phyloP scores from a whole-genome alignment of 1,140 invertebrate genomes.

The Scaptomyza graminum region DNA sequence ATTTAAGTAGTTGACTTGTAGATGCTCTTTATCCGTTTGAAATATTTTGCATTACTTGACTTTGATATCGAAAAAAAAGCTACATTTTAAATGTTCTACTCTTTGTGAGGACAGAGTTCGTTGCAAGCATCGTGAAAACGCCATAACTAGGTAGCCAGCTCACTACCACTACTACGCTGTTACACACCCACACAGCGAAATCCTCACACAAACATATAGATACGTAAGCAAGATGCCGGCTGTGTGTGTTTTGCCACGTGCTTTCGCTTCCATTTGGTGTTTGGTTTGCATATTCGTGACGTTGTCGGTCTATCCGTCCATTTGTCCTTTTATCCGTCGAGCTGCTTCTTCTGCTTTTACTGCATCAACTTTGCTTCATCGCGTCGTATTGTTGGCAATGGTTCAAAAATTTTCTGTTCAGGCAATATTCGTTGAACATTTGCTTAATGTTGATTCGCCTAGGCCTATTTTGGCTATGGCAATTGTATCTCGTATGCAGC shows the following conservation, averaged over 20 bases:
- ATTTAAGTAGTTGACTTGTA: too few species aligned
- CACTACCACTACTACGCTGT: background rate
- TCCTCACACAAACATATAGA: too few species aligned
- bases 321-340: too few species aligned
- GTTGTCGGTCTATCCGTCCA: background rate
- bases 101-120: too few species aligned
- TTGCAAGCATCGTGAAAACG: slow-evolving; percentile 9
- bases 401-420: slow-evolving; percentile 44
- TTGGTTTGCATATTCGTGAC: slow-evolving; percentile 46
- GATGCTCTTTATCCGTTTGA: too few species aligned
- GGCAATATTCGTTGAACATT: slow-evolving; percentile 61
- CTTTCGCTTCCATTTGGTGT: slow-evolving; percentile 47
- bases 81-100: too few species aligned
- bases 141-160: slow-evolving; percentile 2
- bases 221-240: slow-evolving; percentile 34
- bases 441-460: slow-evolving; percentile 77
- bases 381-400: slow-evolving; percentile 63
- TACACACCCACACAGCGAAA: too few species aligned
- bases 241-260: slow-evolving; percentile 36
- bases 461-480: slow-evolving; percentile 65
- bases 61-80: too few species aligned
- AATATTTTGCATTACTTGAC: too few species aligned
- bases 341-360: background rate
- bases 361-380: slow-evolving; percentile 51
- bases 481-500: slow-evolving; percentile 38